phyloP scores from a whole-genome alignment of 2,797 vertebrate species.

The Sciaenops ocellatus region DNA sequence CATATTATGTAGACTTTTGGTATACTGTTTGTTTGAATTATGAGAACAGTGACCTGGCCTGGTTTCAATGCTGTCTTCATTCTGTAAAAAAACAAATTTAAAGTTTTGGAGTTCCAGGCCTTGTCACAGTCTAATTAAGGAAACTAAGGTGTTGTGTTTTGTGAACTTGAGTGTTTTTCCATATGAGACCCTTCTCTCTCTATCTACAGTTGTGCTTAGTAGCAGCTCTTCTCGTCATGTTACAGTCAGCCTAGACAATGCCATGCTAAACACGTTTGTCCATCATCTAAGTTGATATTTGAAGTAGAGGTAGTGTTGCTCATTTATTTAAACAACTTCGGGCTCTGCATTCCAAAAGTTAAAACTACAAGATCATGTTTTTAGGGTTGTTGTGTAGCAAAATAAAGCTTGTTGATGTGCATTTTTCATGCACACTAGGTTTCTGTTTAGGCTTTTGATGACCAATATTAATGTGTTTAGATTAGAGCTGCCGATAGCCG shows the following conservation, averaged over 20 bases:
- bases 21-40: conserved; percentile 34
- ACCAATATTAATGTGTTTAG: conserved; percentile 21
- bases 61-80: conserved; percentile 44
- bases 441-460: conserved; percentile 26
- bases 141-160: conserved; percentile 37
- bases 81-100: neutral
- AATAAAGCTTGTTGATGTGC: conserved; percentile 2
- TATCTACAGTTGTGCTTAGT: conserved; percentile 6
- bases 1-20: conserved; percentile 58
- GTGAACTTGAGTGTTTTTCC: conserved; percentile 25
- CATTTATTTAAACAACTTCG: neutral
- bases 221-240: conserved; percentile 11
- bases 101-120: conserved; percentile 10
- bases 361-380: conserved; percentile 23
- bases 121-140: conserved; percentile 33
- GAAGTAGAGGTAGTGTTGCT: conserved; percentile 8
- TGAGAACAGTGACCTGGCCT: conserved; percentile 24
- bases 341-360: conserved; percentile 44
- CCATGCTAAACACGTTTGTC: neutral
- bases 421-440: conserved; percentile 8
- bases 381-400: conserved; percentile 21
- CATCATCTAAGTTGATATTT: conserved; percentile 9
- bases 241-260: conserved; percentile 2
- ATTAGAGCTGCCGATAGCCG: conserved; percentile 5
- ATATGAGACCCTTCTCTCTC: neutral